Percentiles rank a stretch among this genome's conserved stretches.
Evolutionary conservation across 2,113 vertebrate species (phyloP).

Genomic region (Rhipidura dahli): DNA sequence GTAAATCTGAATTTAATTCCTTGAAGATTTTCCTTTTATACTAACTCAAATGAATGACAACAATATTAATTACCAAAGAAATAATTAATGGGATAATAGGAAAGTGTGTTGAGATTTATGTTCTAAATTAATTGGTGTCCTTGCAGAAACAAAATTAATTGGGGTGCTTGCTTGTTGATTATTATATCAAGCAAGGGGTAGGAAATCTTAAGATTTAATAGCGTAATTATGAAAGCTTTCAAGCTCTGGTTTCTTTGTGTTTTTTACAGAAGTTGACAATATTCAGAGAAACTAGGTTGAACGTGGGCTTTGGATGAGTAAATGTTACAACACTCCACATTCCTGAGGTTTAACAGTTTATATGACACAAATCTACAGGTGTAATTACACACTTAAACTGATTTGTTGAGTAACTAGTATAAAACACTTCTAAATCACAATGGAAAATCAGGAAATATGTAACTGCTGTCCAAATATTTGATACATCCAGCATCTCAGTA

Average conservation of each 20-base stretch:
- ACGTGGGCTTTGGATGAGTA: neutral
- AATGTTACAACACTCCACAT: neutral
- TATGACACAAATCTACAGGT: neutral
- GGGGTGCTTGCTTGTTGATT: conserved; percentile 44
- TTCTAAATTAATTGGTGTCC: conserved; percentile 44
- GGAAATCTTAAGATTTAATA: conserved; percentile 45
- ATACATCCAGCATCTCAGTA: neutral
- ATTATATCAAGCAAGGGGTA: neutral
- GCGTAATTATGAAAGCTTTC: conserved; percentile 21
- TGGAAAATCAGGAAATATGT: neutral
- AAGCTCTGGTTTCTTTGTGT: neutral
- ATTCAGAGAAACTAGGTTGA: neutral
- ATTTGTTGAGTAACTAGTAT: neutral
- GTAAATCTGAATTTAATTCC: neutral
- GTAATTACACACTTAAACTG: neutral
- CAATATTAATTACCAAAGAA: neutral
- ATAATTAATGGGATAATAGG: neutral
- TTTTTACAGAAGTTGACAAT: neutral
- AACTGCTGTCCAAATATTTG: neutral
- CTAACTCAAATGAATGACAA: neutral
- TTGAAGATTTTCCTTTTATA: neutral
- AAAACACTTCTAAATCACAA: neutral
- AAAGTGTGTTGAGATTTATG: conserved; percentile 39
- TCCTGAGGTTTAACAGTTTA: neutral
- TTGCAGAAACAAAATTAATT: conserved; percentile 38